Evolutionary conservation across 1,140 invertebrate species (phyloP).

Genomic region (Xylocopa sonorina): DNA sequence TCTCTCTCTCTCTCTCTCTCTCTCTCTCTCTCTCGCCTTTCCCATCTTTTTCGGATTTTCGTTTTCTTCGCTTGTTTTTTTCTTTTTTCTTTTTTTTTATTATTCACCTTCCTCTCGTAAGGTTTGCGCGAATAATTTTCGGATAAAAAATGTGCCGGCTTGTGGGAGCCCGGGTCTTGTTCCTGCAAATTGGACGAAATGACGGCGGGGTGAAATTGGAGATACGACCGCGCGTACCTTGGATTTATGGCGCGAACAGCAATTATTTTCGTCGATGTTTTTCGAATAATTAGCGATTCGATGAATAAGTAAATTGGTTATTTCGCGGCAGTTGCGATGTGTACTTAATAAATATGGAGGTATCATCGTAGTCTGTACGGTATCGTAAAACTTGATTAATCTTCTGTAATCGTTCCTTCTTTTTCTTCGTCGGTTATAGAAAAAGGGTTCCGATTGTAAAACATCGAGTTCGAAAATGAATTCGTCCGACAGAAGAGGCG

Average conservation of each 20-base stretch:
- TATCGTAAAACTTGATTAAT: no score
- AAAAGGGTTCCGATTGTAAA: no score
- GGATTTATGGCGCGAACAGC: constrained; percentile 5
- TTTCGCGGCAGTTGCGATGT: not conserved
- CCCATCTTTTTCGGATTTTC: no score
- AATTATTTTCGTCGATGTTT: constrained; percentile 2
- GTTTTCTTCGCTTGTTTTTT: not conserved
- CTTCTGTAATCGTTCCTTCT: no score
- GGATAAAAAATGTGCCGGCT: constrained; percentile 5
- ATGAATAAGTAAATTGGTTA: constrained; percentile 12
- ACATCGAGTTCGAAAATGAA: no score
- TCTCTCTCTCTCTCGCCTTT: no score
- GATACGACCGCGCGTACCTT: not conserved
- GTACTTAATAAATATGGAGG: constrained; percentile 1
- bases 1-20: not conserved
- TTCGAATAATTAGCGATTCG: constrained; percentile 22
- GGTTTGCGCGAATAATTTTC: constrained; percentile 15
- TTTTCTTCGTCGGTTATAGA: no score
- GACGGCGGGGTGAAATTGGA: not conserved
- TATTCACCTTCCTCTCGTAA: not conserved
- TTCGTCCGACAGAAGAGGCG: no score
- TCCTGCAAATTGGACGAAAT: constrained; percentile 10
- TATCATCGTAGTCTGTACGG: not conserved
- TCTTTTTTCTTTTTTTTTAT: no score
- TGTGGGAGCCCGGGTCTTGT: not conserved